A percentile compares a stretch with the other conserved stretches of the same genome.
phyloP scores from a whole-genome alignment of 2,888 invertebrate genomes.

The Drosophila nigritarsus region DNA sequence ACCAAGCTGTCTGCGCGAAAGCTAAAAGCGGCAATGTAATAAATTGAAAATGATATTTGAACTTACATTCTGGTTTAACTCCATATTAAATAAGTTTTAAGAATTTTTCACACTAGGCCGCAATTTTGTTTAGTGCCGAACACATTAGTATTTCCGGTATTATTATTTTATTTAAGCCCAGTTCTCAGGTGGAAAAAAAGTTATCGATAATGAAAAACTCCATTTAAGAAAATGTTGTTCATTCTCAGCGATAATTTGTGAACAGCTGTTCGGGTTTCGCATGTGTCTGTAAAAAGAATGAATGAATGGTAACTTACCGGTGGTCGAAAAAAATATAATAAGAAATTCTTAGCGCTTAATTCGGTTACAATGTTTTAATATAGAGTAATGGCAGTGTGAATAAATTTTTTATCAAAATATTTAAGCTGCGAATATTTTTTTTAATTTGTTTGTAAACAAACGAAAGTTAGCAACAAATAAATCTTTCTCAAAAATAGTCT shows the following conservation, averaged over 20 bases:
- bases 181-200: background rate
- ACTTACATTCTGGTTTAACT: background rate
- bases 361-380: background rate
- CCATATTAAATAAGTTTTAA: background rate
- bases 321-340: background rate
- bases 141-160: slow-evolving; percentile 1
- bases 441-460: no score
- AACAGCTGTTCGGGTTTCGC: background rate
- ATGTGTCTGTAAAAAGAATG: background rate
- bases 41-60: background rate
- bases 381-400: background rate
- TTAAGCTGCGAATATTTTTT: no score
- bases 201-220: background rate
- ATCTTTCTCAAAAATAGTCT: no score
- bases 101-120: background rate
- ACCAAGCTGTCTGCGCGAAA: no score
- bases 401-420: no score
- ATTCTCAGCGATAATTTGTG: background rate
- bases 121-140: background rate
- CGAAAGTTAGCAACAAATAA: no score
- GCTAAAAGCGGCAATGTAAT: background rate
- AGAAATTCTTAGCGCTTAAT: background rate
- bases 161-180: background rate
- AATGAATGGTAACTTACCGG: background rate
- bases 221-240: background rate